Percentiles rank a stretch among this genome's conserved stretches.
These are phyloP conservation scores for Caenorhabditis brenneri DNA, from an alignment of 1,140 invertebrate species.

Conservation along the genomic window DNA sequence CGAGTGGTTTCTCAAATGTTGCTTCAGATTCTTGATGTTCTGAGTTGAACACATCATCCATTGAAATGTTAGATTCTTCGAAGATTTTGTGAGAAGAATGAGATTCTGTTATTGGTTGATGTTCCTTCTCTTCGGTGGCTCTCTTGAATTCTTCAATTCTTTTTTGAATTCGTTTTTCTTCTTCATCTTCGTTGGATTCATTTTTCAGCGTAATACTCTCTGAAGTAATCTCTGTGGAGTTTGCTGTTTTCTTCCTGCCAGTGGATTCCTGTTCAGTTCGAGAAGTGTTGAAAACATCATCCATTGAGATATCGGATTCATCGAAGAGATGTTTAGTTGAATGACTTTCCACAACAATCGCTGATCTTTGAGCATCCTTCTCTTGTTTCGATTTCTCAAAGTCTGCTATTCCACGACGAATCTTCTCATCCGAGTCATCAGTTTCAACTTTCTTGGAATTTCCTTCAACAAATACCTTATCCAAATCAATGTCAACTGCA, in stretches of 20 bases:
- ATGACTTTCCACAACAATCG: neutral
- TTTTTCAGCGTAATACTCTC: too few relatives aligned
- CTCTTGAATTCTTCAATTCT: neutral
- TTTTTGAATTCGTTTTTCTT: neutral
- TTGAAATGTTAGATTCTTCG: neutral
- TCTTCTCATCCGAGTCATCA: neutral
- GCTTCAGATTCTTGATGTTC: neutral
- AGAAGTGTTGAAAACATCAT: neutral
- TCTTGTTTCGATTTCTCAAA: neutral
- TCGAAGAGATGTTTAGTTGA: neutral
- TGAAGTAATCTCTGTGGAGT: too few relatives aligned
- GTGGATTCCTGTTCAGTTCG: neutral
- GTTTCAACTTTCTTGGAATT: neutral
- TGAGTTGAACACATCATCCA: slow-evolving; percentile 2
- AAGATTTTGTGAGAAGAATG: neutral
- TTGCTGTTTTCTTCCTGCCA: neutral
- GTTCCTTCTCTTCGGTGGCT: neutral
- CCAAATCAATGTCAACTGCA: neutral
- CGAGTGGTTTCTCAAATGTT: neutral
- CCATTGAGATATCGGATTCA: slow-evolving; percentile 5
- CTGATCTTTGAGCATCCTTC: neutral
- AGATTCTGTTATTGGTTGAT: neutral
- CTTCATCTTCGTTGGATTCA: neutral
- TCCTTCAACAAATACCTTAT: slow-evolving; percentile 6
- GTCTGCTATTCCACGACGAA: neutral